These are phyloP conservation scores for Ericerus pela DNA, from an alignment of 1,140 invertebrate genomes.

Conservation along the genomic window DNA sequence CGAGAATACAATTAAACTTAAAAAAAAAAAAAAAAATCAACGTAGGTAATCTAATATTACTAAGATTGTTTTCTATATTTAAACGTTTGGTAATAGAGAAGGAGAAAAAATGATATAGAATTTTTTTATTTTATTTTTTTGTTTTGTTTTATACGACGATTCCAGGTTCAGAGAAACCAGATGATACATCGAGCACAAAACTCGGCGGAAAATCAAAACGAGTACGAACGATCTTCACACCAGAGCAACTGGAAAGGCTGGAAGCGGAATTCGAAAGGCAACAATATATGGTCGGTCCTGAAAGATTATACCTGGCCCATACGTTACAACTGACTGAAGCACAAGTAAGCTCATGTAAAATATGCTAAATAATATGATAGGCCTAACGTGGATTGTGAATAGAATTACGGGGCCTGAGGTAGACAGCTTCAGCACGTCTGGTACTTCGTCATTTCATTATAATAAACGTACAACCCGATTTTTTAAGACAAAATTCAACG, in stretches of 20 bases:
- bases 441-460: too few relatives aligned
- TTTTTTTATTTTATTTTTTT: background rate
- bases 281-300: constrained; percentile 91
- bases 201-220: constrained; percentile 44
- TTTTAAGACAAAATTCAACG: too few relatives aligned
- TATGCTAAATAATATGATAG: too few relatives aligned
- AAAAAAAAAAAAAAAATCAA: constrained; percentile 10
- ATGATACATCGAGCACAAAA: background rate
- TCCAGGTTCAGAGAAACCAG: constrained; percentile 4
- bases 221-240: constrained; percentile 86
- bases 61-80: constrained; percentile 5
- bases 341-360: constrained; percentile 41
- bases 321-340: constrained; percentile 79
- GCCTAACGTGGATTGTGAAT: background rate
- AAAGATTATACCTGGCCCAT: constrained; percentile 74
- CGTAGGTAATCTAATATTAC: background rate
- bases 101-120: background rate
- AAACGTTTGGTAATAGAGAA: constrained; percentile 5
- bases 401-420: background rate
- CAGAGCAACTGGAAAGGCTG: constrained; percentile 76
- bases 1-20: too few relatives aligned
- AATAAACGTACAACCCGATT: too few relatives aligned
- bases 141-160: too few relatives aligned
- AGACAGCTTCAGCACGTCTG: too few relatives aligned
- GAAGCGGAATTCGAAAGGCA: constrained; percentile 85